A percentile compares a stretch with the other conserved stretches of the same genome.
These are phyloP conservation scores for Ceyx margarethae DNA, from an alignment of 2,113 vertebrate species.

Conservation along the genomic window DNA sequence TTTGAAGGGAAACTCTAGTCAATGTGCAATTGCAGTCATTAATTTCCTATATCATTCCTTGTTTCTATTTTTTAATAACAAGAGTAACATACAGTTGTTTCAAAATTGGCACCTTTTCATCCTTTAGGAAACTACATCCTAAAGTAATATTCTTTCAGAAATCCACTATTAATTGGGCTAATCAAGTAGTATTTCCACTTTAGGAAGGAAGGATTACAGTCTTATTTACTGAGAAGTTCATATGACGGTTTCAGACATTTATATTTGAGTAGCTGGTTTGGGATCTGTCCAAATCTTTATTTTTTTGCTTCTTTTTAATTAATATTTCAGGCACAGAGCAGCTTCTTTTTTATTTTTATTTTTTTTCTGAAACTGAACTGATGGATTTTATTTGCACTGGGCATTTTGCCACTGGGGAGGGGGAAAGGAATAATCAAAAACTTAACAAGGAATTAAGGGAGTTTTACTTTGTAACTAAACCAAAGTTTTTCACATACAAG, in stretches of 20 bases:
- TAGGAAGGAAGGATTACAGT: constrained; percentile 56
- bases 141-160: constrained; percentile 59
- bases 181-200: constrained; percentile 59
- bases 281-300: constrained; percentile 49
- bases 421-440: background rate
- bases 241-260: constrained; percentile 37
- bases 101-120: constrained; percentile 49
- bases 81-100: constrained; percentile 55
- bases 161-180: constrained; percentile 62
- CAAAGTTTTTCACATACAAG: background rate
- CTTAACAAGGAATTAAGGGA: background rate
- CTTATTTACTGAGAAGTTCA: constrained; percentile 36
- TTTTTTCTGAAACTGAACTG: constrained; percentile 9
- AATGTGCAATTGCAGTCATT: constrained; percentile 32
- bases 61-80: constrained; percentile 68
- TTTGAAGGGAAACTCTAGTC: constrained; percentile 47
- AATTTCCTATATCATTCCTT: constrained; percentile 37
- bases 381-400: constrained; percentile 18
- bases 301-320: constrained; percentile 23
- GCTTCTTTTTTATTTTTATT: background rate
- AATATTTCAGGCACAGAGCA: constrained; percentile 38
- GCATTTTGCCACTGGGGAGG: constrained; percentile 12
- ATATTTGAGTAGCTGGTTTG: constrained; percentile 56
- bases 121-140: constrained; percentile 57
- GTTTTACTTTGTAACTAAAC: background rate